Percentiles rank a stretch among this genome's conserved stretches.
These are phyloP conservation scores for Cliona cf. orientalis DNA, from an alignment of 37 sponge, comb jelly and placozoan genomes.

Conservation along the genomic window DNA sequence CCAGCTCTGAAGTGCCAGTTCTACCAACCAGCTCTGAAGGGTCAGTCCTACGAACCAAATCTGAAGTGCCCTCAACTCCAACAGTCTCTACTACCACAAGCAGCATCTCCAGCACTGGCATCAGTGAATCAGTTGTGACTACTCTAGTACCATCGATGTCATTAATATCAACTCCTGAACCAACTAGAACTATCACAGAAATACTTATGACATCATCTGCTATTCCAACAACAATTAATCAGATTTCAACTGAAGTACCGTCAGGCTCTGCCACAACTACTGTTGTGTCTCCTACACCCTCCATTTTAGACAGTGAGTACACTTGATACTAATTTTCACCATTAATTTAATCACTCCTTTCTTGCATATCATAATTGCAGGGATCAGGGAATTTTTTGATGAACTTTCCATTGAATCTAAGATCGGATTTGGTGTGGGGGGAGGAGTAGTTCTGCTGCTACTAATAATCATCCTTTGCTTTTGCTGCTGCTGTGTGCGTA, in stretches of 20 bases:
- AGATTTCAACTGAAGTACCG: neutral
- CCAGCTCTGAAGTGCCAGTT: too few relatives aligned
- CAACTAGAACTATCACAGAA: neutral
- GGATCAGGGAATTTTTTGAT: neutral
- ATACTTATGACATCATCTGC: too few relatives aligned
- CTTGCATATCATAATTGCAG: neutral
- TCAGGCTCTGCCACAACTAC: neutral
- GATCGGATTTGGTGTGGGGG: slow-evolving; percentile 9
- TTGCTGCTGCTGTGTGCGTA: slow-evolving; percentile 50
- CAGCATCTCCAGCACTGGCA: too few relatives aligned
- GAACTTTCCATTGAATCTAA: neutral
- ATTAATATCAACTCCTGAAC: neutral
- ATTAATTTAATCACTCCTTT: neutral
- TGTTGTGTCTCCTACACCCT: neutral
- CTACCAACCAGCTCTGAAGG: too few relatives aligned
- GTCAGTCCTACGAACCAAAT: too few relatives aligned
- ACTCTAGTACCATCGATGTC: too few relatives aligned
- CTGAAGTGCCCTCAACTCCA: too few relatives aligned
- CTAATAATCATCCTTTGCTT: slow-evolving; percentile 18
- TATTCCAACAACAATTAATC: neutral
- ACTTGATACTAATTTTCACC: neutral
- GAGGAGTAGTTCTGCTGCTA: slow-evolving; percentile 26
- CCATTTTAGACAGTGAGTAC: neutral
- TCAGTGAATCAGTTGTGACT: too few relatives aligned
- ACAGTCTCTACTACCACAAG: too few relatives aligned